Base-by-base conservation (phyloP, 2,113 vertebrate genomes). In the Phalacrocorax pelagicus region DNA sequence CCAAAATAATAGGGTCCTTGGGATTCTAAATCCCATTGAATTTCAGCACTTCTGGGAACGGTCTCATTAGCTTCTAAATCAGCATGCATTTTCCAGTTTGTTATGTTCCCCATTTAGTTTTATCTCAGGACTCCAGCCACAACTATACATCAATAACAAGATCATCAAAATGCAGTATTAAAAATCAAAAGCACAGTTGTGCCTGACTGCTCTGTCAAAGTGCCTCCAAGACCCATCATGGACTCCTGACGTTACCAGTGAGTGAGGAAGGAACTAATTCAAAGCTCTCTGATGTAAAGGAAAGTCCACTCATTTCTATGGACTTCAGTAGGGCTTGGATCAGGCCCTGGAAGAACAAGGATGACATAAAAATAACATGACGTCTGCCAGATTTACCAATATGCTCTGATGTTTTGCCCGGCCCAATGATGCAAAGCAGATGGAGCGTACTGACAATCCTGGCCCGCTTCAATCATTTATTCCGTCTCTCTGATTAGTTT, bases 331-430 rank as follows among this genome's bases (percentile, higher is more conserved):
- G 78, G 89, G 81, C 94, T 97, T 97, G 96, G 92, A 97, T 94
- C 86, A 82, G 89, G 78, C 91, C 77, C 51, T 97, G 91, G 87
- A 97, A 97, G 94, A 95, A 95, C 75, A 92, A 87, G 70, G 91
- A 97, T 95, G 94, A 97, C 94, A 97, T 97, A 97, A 97, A 97
- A 97, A 97, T 91, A 97, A 97, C 95, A 96, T 95, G 96, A 97
- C 84, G 38, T 95, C 86, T 95, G 95, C 95, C 97, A 97, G 92
- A 95, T 97, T 77, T 96, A 93, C 95, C 95, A 97, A 94, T 95
- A 95, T 95, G 94, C 96, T 97, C 95, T 97, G 97, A 96, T 95
- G 96, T 96, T 95, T 97, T 97, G 96, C 96, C 95, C 94, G 0
- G 95, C 89, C 90, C 94, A 58, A 9, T 95, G 95, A 97, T 95